Evolutionary conservation across 2,888 invertebrate species (phyloP), one percentile per base, ranked within the genome.

Genomic region (Theodoxus fluviatilis): DNA sequence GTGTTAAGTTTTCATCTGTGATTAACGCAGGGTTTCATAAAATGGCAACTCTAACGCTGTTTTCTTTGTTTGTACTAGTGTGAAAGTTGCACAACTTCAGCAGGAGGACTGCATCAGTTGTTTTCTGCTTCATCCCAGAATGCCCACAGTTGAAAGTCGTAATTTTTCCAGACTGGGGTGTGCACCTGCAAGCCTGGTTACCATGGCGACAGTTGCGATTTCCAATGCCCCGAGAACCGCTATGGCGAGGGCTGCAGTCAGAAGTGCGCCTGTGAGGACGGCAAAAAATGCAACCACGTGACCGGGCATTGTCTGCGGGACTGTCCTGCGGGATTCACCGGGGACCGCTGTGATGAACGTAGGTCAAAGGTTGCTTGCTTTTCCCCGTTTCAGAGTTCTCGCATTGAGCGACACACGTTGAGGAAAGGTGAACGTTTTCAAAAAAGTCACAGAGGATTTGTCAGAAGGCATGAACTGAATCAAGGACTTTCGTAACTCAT

Each of bases 131-230:
- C 22, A 9, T 9, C 22, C 15, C 12, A 22, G 4, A 64, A 28
- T n/a, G 35, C n/a, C 12, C n/a, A 68, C n/a, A 66, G 12, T 38
- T 38, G 35, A 9, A 9, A n/a, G 28, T 67, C n/a, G n/a, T 31
- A 31, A 57, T 7, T 38, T 57, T 74, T 76, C 9, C 74, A 85
- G 85, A 94, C 93, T 71, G 98, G 98, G 3, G 90, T 90, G 79
- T 98, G 98, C 87, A 78, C 84, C 37, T 89, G 89, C 76, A 85
- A 86, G 43, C 83, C 88, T 7, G 89, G 89, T 2, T 89, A 82
- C 79, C 79, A 80, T 40, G 89, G 89, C 4, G 78, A 80, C 15
- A 75, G 79, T 25, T 89, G 89, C 76, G 80, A 86, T 38, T 74
- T 84, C 69, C 77, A 86, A n/a, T 86, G 86, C 72, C 76, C 77